Conservation (phyloP, 2,113 vertebrate species). For the Harpagus bidentatus region DNA sequence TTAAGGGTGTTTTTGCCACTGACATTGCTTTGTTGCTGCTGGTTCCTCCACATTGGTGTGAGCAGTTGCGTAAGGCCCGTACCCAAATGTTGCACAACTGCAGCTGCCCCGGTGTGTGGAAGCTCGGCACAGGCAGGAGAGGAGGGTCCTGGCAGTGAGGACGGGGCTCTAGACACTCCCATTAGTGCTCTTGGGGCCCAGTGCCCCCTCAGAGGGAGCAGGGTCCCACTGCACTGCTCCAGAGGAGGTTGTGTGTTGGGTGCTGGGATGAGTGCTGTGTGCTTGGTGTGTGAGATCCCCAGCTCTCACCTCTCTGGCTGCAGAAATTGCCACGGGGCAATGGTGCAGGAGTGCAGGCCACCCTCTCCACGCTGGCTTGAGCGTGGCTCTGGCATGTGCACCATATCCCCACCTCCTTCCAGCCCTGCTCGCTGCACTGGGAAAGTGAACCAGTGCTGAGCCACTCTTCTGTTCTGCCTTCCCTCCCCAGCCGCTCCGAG, state of each 20-base stretch:
- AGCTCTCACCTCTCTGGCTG: not conserved
- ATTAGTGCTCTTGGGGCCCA: accelerated
- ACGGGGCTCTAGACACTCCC: accelerated
- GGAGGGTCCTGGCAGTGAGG: not conserved
- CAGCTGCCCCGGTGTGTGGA: accelerated
- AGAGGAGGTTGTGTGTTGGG: accelerated
- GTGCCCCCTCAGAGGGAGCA: not conserved
- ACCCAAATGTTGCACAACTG: not conserved
- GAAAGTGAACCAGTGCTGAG: not conserved
- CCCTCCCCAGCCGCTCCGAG: constrained; percentile 80
- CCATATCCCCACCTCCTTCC: not conserved
- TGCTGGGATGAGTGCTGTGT: not conserved
- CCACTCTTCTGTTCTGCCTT: not conserved
- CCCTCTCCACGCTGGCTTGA: accelerated
- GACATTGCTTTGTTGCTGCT: not conserved
- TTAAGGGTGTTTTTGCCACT: accelerated
- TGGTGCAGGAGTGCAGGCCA: accelerated
- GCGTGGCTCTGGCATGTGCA: not conserved
- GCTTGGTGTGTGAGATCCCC: not conserved
- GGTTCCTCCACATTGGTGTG: not conserved
- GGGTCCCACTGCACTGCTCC: not conserved
- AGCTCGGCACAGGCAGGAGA: not conserved
- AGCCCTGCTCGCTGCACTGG: not conserved
- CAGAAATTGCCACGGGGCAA: too few species aligned
- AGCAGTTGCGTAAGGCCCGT: not conserved